These are phyloP conservation scores for Saturnia pavonia DNA, from an alignment of 2,888 invertebrate species.

Conservation along the genomic window DNA sequence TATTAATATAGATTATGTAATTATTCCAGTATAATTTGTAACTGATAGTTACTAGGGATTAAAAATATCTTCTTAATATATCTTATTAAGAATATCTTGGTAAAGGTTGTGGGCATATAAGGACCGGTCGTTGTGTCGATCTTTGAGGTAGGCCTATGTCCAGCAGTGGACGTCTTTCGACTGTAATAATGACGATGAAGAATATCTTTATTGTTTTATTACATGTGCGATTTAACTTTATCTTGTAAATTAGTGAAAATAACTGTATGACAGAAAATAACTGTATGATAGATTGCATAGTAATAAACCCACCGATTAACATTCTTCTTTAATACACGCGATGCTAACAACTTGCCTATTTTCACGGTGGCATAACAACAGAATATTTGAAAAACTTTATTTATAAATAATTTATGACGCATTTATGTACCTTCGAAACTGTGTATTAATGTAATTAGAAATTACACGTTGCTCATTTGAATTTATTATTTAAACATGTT, in stretches of 20 bases:
- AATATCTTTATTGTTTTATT: not conserved
- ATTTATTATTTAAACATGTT: not conserved
- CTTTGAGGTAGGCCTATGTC: no score
- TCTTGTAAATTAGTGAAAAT: not conserved
- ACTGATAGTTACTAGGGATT: no score
- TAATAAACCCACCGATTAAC: not conserved
- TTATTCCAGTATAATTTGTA: no score
- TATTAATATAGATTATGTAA: no score
- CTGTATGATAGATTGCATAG: not conserved
- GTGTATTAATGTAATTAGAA: slow-evolving; percentile 23
- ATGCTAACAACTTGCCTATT: not conserved
- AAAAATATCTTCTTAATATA: no score
- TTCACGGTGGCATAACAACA: not conserved
- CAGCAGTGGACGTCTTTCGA: no score
- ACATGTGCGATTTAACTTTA: not conserved
- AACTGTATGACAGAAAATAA: slow-evolving; percentile 3
- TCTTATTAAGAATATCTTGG: no score
- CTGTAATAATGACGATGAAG: no score
- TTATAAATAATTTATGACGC: slow-evolving; percentile 28
- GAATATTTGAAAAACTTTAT: not conserved
- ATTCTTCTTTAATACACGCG: slow-evolving; percentile 9
- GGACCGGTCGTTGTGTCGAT: no score
- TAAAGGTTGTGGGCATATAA: no score
- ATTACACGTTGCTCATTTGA: not conserved
- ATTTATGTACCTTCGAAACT: slow-evolving; percentile 30